These are phyloP conservation scores for Hypena proboscidalis DNA, from an alignment of 2,888 invertebrate species.

Conservation along the genomic window DNA sequence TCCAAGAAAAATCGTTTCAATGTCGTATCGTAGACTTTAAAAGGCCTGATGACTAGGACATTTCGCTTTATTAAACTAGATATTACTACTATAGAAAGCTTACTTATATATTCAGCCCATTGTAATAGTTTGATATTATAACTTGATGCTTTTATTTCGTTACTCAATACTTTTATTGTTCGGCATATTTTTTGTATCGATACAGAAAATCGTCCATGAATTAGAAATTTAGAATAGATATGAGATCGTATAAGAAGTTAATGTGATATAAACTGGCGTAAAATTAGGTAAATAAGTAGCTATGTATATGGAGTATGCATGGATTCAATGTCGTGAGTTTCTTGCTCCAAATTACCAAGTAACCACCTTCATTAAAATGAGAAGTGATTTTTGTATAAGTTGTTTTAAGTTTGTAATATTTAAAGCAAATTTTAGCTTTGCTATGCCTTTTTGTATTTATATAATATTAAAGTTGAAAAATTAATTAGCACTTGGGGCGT, in stretches of 20 bases:
- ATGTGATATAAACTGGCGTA: constrained; percentile 34
- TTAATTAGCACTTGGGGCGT: too few species aligned
- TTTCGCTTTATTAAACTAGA: constrained; percentile 20
- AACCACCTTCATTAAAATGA: constrained; percentile 3
- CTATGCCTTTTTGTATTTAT: too few species aligned
- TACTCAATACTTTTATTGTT: constrained; percentile 12
- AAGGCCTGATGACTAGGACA: constrained; percentile 10
- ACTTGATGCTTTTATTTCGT: constrained; percentile 25
- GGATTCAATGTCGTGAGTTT: too few species aligned
- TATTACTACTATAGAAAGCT: constrained; percentile 34
- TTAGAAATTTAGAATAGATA: constrained; percentile 25
- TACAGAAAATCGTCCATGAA: constrained; percentile 28
- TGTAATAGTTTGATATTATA: constrained; percentile 39
- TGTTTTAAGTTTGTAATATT: too few species aligned
- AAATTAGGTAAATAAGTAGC: constrained; percentile 37
- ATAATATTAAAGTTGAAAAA: too few species aligned
- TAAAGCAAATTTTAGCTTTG: too few species aligned
- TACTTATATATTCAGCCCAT: constrained; percentile 24
- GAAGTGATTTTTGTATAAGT: too few species aligned
- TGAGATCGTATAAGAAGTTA: constrained; percentile 30
- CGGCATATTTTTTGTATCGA: constrained; percentile 33
- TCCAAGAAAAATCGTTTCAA: too few species aligned
- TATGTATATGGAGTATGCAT: not conserved
- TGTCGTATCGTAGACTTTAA: constrained; percentile 7
- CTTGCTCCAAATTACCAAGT: too few species aligned